Conservation (phyloP, 1,140 invertebrate genomes). For the Eulimnadia texana region DNA sequence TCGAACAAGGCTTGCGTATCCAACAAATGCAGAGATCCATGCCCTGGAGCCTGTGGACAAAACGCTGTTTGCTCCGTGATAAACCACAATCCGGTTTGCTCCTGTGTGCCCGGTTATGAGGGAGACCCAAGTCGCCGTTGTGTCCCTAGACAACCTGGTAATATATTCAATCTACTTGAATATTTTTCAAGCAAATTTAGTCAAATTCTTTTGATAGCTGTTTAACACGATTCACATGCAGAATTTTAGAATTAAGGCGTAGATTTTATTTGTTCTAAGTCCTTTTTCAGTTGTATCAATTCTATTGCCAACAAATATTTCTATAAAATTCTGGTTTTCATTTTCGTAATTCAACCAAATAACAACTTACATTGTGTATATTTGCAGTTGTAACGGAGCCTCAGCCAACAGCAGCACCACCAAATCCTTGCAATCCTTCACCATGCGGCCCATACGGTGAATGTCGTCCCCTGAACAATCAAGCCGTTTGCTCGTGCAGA, state of each 20-base stretch:
- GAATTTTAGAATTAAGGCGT: too few species aligned
- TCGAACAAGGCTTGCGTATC: constrained; percentile 55
- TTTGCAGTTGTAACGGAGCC: constrained; percentile 18
- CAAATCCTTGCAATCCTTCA: constrained; percentile 58
- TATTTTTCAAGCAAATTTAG: too few species aligned
- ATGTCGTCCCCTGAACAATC: constrained; percentile 56
- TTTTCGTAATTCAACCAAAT: too few species aligned
- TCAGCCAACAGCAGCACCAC: constrained; percentile 2
- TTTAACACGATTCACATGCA: too few species aligned
- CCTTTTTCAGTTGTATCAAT: too few species aligned
- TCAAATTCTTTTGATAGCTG: too few species aligned
- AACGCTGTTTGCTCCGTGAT: constrained; percentile 64
- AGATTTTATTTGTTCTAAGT: too few species aligned
- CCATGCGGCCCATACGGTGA: constrained; percentile 71
- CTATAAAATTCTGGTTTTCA: neutral
- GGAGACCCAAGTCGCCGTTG: constrained; percentile 41
- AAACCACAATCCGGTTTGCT: constrained; percentile 59
- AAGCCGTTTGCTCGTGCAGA: constrained; percentile 67
- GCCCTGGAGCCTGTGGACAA: constrained; percentile 52
- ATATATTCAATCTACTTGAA: too few species aligned
- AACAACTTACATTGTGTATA: constrained; percentile 17
- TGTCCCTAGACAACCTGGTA: constrained; percentile 12
- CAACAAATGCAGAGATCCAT: constrained; percentile 57
- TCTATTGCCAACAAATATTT: neutral
- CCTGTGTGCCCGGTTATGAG: constrained; percentile 50